Base-by-base conservation (phyloP, 1,140 invertebrate species). In the Agraylea sexmaculata region DNA sequence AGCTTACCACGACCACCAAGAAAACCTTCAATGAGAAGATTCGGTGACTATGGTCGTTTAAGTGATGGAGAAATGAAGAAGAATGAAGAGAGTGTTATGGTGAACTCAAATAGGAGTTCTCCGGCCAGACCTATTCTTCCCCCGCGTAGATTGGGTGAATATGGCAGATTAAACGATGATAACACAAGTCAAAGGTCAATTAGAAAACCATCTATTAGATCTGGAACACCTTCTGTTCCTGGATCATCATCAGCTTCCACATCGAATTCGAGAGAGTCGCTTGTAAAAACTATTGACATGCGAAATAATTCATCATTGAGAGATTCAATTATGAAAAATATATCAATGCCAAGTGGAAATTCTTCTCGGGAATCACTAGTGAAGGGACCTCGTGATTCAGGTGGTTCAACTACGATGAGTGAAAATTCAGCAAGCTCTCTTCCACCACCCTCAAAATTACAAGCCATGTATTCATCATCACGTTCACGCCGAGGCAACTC, bases 1-100 rank as follows among this genome's bases (percentile, higher is more conserved):
- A 78, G 75, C 31, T 73, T 81, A 29, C 78, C 78, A 1, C 64
- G 78, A 19, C 78, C 79, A 0, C 77, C 77, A 15, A 58, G 75
- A 34, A 64, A 69, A 22, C 59, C 71, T 1, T 73, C 73, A 31
- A 59, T 70, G 1, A 53, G 62, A n/a, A 58, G 47, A 12, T 66
- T 68, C n/a, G 61, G 69, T 37, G 59, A 64, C 20, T 75, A 75
- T 47, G 72, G 71, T 34, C 60, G 73, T 16, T 57, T 70, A 12
- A 75, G 66, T 53, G 74, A 71, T 47, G 64, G 62, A 48, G 74
- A 70, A 57, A 65, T 60, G 1, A 66, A 66, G 36, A 77, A 69
- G 62, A 77, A 68, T 57, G 40, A 33, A 28, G 43, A 49, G 5
- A 40, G 23, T 27, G 42, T 42, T 13, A 29, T 31, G 16, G 16